Conservation (phyloP, 2,797 vertebrate genomes). For the Sphaeramia orbicularis region DNA sequence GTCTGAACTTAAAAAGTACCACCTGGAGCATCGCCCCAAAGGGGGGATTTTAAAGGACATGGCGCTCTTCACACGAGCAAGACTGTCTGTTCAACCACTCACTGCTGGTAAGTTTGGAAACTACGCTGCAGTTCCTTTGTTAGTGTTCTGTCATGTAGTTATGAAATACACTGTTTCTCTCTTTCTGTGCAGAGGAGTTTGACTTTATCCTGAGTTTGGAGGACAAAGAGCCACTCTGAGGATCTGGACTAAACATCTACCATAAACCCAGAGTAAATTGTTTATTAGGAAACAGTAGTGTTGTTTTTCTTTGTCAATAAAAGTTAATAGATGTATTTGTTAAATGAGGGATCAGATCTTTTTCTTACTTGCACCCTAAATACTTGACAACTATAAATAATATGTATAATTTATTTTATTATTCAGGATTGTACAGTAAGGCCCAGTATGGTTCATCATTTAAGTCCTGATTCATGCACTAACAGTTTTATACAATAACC, state of each 20-base stretch:
- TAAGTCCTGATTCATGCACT: too few species aligned
- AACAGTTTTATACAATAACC: neutral
- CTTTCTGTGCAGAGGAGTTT: slow-evolving; percentile 90
- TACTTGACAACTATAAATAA: too few species aligned
- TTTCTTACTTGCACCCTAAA: neutral
- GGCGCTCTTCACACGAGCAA: slow-evolving; percentile 90
- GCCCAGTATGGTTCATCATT: too few species aligned
- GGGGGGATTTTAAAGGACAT: slow-evolving; percentile 90
- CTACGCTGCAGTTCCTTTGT: neutral
- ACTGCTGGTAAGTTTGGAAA: slow-evolving; percentile 84
- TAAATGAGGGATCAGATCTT: neutral
- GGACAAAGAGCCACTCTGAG: slow-evolving; percentile 82
- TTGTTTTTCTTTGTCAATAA: slow-evolving; percentile 8
- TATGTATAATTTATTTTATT: too few species aligned
- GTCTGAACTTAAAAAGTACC: slow-evolving; percentile 90
- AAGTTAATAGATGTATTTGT: slow-evolving; percentile 33
- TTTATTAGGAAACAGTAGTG: neutral
- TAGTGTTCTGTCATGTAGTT: neutral
- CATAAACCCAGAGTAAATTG: neutral
- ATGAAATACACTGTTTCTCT: slow-evolving; percentile 32
- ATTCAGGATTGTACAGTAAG: too few species aligned
- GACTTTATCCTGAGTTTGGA: slow-evolving; percentile 93
- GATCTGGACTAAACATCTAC: slow-evolving; percentile 43
- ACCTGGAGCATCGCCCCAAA: slow-evolving; percentile 85
- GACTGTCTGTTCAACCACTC: slow-evolving; percentile 94